These are phyloP conservation scores for Melopsittacus undulatus DNA, from an alignment of 2,797 vertebrate species.

Conservation along the genomic window DNA sequence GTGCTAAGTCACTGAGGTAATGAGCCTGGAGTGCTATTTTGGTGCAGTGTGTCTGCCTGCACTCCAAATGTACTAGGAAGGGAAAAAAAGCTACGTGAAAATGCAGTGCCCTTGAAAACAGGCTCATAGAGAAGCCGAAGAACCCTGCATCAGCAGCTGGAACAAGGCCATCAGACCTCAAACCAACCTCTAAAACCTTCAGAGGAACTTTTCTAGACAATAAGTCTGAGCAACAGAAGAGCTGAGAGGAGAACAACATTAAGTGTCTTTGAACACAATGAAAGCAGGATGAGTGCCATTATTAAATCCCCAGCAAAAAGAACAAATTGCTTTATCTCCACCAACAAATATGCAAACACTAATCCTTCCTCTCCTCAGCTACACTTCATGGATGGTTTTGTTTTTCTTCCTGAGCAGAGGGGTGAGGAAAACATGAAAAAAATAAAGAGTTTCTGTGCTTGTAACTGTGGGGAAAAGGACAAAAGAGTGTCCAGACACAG, in stretches of 20 bases:
- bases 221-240: conserved; percentile 26
- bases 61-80: conserved; percentile 9
- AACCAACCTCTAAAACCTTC: conserved; percentile 46
- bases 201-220: conserved; percentile 43
- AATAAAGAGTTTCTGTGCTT: background rate
- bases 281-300: conserved; percentile 20
- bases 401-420: background rate
- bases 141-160: conserved; percentile 59
- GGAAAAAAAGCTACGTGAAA: conserved; percentile 14
- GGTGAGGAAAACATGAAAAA: background rate
- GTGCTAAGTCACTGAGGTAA: background rate
- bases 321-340: background rate
- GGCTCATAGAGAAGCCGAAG: conserved; percentile 8
- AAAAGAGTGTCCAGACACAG: background rate
- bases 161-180: conserved; percentile 55
- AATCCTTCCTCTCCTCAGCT: background rate
- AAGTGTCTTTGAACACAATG: background rate
- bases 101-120: conserved; percentile 30
- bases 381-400: background rate
- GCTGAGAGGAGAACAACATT: background rate
- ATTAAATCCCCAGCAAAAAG: conserved; percentile 25
- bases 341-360: background rate
- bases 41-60: conserved; percentile 13
- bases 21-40: background rate
- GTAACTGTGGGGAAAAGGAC: background rate